phyloP scores from a whole-genome alignment of 2,888 invertebrate species.

The Metopia argyrocephala region DNA sequence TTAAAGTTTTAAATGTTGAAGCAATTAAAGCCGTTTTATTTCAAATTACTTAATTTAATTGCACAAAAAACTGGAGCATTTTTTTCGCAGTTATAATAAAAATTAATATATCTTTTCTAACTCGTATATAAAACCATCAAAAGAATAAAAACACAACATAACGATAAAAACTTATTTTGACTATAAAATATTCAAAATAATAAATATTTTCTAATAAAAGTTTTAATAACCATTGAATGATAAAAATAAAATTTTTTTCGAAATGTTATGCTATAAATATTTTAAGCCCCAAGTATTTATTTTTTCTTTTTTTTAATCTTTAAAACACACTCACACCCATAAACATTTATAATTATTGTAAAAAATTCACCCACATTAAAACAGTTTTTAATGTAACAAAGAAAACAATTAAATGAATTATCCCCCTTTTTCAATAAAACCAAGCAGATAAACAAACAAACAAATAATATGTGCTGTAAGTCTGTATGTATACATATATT shows the following conservation, averaged over 20 bases:
- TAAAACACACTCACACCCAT: no score
- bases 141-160: neutral
- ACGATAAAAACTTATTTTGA: neutral
- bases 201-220: neutral
- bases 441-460: neutral
- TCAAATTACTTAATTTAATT: no score
- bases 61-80: no score
- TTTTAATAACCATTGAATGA: neutral
- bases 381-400: conserved; percentile 17
- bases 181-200: neutral
- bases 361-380: neutral
- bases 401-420: conserved; percentile 34
- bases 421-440: neutral
- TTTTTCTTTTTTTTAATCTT: no score
- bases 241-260: neutral
- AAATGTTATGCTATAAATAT: neutral
- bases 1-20: no score
- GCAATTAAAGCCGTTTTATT: no score
- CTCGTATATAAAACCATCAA: neutral
- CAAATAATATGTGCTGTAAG: conserved; percentile 17
- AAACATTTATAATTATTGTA: neutral
- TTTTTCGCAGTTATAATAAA: no score
- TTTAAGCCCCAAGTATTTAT: no score
- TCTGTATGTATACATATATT: neutral
- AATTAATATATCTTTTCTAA: neutral